Percentiles rank a stretch among this genome's conserved stretches.
phyloP scores from a whole-genome alignment of 2,888 invertebrate species.

The Drosophila kambysellisi region DNA sequence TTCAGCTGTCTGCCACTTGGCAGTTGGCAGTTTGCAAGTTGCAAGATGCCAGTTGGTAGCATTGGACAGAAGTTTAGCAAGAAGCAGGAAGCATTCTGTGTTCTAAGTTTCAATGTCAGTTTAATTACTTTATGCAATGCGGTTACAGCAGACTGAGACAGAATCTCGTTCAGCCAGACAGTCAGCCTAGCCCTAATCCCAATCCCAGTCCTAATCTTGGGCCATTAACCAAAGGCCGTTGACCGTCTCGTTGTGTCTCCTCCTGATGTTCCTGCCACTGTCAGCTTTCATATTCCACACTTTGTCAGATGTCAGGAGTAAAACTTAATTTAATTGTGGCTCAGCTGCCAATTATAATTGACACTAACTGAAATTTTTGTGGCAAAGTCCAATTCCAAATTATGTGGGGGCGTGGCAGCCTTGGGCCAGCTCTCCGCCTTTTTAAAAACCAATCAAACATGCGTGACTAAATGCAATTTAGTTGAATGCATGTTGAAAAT shows the following conservation, averaged over 20 bases:
- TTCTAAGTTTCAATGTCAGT: slow-evolving; percentile 81
- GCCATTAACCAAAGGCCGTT: slow-evolving; percentile 74
- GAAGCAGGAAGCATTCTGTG: slow-evolving; percentile 80
- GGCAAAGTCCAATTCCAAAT: slow-evolving; percentile 11
- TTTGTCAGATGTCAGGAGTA: slow-evolving; percentile 31
- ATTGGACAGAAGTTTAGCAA: slow-evolving; percentile 61
- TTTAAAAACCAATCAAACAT: slow-evolving; percentile 68
- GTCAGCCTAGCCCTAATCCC: neutral
- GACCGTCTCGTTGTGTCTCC: slow-evolving; percentile 35
- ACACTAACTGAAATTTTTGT: slow-evolving; percentile 12
- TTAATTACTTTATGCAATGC: slow-evolving; percentile 79
- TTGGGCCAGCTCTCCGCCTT: slow-evolving; percentile 34
- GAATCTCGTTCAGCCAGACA: slow-evolving; percentile 20
- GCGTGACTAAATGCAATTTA: slow-evolving; percentile 72
- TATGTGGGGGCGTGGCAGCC: slow-evolving; percentile 47
- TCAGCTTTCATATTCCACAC: slow-evolving; percentile 45
- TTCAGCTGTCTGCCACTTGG: slow-evolving; percentile 57
- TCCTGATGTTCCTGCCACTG: slow-evolving; percentile 18
- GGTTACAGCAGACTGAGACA: slow-evolving; percentile 50
- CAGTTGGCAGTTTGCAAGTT: slow-evolving; percentile 32
- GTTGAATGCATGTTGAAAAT: slow-evolving; percentile 62
- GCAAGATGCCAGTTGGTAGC: slow-evolving; percentile 44
- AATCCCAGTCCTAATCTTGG: slow-evolving; percentile 21
- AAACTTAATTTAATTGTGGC: slow-evolving; percentile 43
- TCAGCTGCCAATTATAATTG: slow-evolving; percentile 36